Base-by-base conservation (phyloP, 2,797 vertebrate species). In the Siniperca scherzeri region DNA sequence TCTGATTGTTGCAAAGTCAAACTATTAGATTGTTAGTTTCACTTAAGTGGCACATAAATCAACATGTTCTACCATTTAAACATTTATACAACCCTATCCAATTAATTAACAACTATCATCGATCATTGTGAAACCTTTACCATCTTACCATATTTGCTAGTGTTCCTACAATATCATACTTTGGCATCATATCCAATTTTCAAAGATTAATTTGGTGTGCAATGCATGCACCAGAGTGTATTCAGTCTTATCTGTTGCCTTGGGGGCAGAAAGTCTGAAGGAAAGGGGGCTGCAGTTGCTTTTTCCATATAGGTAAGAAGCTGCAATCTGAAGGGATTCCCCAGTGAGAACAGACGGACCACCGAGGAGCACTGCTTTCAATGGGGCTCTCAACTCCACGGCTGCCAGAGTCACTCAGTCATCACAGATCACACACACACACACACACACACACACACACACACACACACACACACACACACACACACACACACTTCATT, bases 321-420 rank as follows among this genome's bases (percentile, higher is more conserved):
- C 88, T 71, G 83, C 90, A 88, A 90, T 93, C 86, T 90, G 87
- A 84, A 89, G 84, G 88, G 93, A 93, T 87, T 95, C 94, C 92
- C 94, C 88, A 90, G 93, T 85, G 92, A 91, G 93, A 93, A 91
- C 92, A 94, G 92, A 93, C 89, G 70, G 95, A 96, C 95, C 95
- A 95, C 94, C 93, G 83, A 91, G 88, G 90, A 93, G 90, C 46
- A 8, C 64, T 17, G 89, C 88, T 91, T 92, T 91, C 89, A 94
- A 89, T 87, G 89, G 67, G 84, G 74, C 90, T 89, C 90, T 94
- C 81, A 90, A 87, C 88, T 90, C 84, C 74, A 83, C 93, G 92
- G 93, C 94, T 96, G 95, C 94, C 86, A 78, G 78, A 92, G 88
- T 93, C 92, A 90, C 87, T 96, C 95, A 94, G 88, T 94, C 94